Evolutionary conservation across 2,888 invertebrate genomes (phyloP).

Genomic region (Helleia helle): DNA sequence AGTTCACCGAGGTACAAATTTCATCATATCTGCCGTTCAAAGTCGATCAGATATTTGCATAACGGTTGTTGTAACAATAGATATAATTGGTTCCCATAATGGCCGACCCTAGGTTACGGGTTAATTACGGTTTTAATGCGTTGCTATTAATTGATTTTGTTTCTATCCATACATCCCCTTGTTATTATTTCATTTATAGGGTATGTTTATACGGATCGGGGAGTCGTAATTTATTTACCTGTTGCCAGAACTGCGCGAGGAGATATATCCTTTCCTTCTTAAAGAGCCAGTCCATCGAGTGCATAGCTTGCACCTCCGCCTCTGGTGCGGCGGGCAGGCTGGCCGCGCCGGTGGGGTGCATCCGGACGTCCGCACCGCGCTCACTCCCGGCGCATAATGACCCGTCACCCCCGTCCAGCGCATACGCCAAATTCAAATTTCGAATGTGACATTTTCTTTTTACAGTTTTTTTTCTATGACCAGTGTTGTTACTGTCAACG

Average conservation of each 20-base stretch:
- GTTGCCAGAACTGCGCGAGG: constrained; percentile 96
- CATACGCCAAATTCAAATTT: constrained; percentile 28
- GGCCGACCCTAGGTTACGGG: constrained; percentile 24
- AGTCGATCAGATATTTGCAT: constrained; percentile 37
- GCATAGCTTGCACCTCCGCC: constrained; percentile 95
- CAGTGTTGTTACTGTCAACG: constrained; percentile 16
- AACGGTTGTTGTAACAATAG: constrained; percentile 40
- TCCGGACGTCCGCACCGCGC: constrained; percentile 68
- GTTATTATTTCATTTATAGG: constrained; percentile 12
- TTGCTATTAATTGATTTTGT: constrained; percentile 61
- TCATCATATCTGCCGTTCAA: constrained; percentile 15
- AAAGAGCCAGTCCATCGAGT: constrained; percentile 97
- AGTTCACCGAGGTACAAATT: constrained; percentile 6
- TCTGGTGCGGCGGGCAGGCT: constrained; percentile 85
- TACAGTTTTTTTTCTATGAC: constrained; percentile 20
- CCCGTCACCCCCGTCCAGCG: constrained; percentile 30
- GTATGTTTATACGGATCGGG: too few species aligned
- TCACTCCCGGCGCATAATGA: constrained; percentile 53
- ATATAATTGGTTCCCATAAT: constrained; percentile 31
- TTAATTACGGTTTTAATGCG: constrained; percentile 36
- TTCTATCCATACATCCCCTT: constrained; percentile 18
- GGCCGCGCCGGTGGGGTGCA: constrained; percentile 84
- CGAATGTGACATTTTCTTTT: constrained; percentile 31
- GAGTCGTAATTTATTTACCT: constrained; percentile 72
- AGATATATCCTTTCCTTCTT: constrained; percentile 96